Evolutionary conservation across 2,888 invertebrate genomes (phyloP).

Genomic region (Clivina fossor): DNA sequence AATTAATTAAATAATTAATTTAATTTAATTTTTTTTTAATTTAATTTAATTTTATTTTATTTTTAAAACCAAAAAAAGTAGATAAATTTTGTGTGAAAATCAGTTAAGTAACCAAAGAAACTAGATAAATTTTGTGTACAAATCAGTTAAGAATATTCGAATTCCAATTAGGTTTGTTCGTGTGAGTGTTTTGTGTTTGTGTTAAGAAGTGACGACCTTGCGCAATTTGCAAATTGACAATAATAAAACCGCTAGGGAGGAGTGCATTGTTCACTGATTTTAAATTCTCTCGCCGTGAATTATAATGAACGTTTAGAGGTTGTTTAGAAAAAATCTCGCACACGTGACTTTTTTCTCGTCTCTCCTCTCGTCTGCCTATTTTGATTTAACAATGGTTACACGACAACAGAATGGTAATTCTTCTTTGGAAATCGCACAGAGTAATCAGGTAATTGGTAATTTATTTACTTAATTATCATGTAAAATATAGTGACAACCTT

Average conservation of each 20-base stretch:
- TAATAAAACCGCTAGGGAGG: slow-evolving; percentile 6
- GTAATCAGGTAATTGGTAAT: slow-evolving; percentile 51
- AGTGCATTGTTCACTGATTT: slow-evolving; percentile 13
- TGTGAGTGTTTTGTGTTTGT: no score
- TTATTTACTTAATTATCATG: slow-evolving; percentile 2
- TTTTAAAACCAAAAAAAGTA: no score
- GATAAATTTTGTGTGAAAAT: no score
- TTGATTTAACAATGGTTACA: slow-evolving; percentile 37
- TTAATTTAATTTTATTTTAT: no score
- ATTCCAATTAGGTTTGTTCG: no score
- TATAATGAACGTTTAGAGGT: slow-evolving; percentile 23
- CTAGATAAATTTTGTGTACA: no score
- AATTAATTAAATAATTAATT: no score
- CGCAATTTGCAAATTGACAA: slow-evolving; percentile 26
- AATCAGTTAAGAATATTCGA: no score
- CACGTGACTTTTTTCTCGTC: no score
- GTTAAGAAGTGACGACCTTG: slow-evolving; percentile 11
- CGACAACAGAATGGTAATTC: slow-evolving; percentile 57
- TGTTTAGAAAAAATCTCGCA: slow-evolving; percentile 22
- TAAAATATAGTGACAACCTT: no score
- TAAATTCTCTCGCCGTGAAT: slow-evolving; percentile 8
- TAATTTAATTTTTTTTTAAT: no score
- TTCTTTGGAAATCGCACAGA: slow-evolving; percentile 57
- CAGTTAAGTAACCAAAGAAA: no score
- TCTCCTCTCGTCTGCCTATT: slow-evolving; percentile 5